Conservation (phyloP, 2,113 vertebrate genomes). For the Spermophilus dauricus region DNA sequence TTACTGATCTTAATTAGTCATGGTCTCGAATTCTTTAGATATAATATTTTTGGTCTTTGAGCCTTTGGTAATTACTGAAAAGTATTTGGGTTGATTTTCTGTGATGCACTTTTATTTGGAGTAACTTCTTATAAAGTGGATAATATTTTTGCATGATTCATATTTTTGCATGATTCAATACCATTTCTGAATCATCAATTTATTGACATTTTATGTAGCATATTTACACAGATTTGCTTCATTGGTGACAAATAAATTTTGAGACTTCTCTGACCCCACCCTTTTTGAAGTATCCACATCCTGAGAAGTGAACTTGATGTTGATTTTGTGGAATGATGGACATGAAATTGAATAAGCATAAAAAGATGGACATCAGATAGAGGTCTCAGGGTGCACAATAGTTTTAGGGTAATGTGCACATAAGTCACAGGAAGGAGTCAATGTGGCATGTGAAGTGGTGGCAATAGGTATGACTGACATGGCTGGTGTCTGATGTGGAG, state of each 20-base stretch:
- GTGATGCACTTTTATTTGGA: not conserved
- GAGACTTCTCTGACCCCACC: not conserved
- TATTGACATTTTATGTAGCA: not conserved
- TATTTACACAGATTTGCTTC: not conserved
- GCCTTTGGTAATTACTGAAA: not conserved
- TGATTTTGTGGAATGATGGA: accelerated
- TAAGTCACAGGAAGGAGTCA: not conserved
- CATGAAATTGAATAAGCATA: not conserved
- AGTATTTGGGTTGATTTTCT: not conserved
- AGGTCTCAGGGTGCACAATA: no score
- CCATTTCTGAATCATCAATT: not conserved
- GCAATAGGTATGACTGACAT: not conserved
- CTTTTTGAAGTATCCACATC: not conserved
- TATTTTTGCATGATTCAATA: not conserved
- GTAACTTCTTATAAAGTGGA: not conserved
- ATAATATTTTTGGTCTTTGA: not conserved
- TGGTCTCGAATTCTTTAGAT: not conserved
- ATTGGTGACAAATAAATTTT: not conserved
- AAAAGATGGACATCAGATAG: not conserved
- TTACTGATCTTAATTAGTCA: not conserved
- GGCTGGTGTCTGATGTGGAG: not conserved
- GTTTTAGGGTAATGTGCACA: not conserved
- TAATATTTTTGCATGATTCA: not conserved
- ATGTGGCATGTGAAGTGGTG: not conserved
- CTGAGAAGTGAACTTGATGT: not conserved